These are phyloP conservation scores for Peromyscus eremicus DNA, from an alignment of 2,797 vertebrate genomes.

Conservation along the genomic window DNA sequence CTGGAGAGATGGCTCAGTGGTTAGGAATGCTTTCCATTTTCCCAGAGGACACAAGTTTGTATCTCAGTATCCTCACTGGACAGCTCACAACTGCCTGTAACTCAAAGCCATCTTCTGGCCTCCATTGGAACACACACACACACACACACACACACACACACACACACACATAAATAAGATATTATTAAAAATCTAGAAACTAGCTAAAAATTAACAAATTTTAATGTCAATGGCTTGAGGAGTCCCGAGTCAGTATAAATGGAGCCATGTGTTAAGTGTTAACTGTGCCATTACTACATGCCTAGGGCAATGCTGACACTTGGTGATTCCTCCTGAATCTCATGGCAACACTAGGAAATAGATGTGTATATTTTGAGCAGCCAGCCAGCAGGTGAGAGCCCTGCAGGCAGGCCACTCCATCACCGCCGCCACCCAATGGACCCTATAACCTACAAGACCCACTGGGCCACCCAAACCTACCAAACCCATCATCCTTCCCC, in stretches of 20 bases:
- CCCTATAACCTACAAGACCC: too few relatives aligned
- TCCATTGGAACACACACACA: background rate
- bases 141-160: background rate
- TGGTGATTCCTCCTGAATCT: constrained; percentile 13
- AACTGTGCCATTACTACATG: constrained; percentile 6
- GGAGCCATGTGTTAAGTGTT: background rate
- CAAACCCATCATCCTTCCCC: too few relatives aligned
- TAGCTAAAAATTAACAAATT: background rate
- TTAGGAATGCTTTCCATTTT: background rate
- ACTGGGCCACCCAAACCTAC: too few relatives aligned
- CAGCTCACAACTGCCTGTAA: background rate
- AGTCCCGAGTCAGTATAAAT: constrained; percentile 30
- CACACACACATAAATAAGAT: background rate
- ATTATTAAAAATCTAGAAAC: background rate
- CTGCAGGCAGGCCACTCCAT: too few relatives aligned
- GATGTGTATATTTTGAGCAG: too few relatives aligned
- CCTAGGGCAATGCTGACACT: background rate
- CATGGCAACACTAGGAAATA: background rate
- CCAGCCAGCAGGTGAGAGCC: too few relatives aligned
- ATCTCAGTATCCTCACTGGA: background rate
- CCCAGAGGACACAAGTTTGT: background rate
- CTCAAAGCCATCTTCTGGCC: background rate
- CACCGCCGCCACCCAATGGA: too few relatives aligned
- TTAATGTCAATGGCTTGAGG: background rate
- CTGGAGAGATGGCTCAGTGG: background rate